Conservation (phyloP, 2,113 vertebrate genomes). For the Indri indri region DNA sequence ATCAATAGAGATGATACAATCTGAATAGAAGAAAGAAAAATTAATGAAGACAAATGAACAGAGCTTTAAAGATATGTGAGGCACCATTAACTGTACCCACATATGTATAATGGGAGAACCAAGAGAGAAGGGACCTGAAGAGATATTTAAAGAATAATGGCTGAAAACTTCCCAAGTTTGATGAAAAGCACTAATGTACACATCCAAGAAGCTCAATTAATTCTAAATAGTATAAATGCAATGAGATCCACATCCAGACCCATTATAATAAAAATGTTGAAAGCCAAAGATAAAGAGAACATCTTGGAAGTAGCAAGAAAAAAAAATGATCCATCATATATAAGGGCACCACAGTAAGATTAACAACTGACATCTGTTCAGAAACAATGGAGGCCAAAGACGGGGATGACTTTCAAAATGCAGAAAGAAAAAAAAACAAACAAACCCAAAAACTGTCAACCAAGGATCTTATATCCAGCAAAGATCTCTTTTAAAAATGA, state of each 20-base stretch:
- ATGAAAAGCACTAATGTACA: neutral
- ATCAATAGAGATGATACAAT: neutral
- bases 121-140: neutral
- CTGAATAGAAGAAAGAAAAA: neutral
- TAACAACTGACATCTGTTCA: neutral
- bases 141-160: neutral
- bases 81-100: neutral
- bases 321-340: neutral
- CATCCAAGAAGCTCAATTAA: neutral
- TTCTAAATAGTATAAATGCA: neutral
- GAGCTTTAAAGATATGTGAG: neutral
- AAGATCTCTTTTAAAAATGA: neutral
- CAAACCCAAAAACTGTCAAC: neutral
- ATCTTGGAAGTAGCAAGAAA: neutral
- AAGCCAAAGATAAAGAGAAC: neutral
- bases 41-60: neutral
- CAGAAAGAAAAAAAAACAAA: neutral
- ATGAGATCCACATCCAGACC: neutral
- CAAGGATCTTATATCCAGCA: neutral
- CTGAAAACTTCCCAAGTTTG: neutral
- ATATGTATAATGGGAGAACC: neutral
- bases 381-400: neutral
- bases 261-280: neutral
- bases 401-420: neutral
- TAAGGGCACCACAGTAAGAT: neutral